phyloP scores from a whole-genome alignment of 2,113 vertebrate species.

The Illadopsis cleaveri region DNA sequence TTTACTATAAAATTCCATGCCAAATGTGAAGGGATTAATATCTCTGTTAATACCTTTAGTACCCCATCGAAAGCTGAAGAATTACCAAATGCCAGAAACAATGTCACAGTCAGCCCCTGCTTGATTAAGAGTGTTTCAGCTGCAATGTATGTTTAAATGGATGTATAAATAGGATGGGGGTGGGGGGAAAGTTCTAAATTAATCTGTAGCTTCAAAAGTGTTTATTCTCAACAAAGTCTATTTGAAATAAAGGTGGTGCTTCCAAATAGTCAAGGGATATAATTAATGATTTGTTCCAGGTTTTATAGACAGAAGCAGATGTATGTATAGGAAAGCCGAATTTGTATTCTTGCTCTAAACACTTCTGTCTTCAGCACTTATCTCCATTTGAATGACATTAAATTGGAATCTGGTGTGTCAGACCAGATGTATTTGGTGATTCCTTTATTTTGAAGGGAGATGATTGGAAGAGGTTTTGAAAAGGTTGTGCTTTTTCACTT shows the following conservation, averaged over 20 bases:
- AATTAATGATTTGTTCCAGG: neutral
- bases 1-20: neutral
- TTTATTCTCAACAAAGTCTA: neutral
- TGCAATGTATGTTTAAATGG: neutral
- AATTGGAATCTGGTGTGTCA: neutral
- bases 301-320: neutral
- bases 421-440: neutral
- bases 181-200: neutral
- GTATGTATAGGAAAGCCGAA: neutral
- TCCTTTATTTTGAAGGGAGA: neutral
- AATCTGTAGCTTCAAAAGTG: neutral
- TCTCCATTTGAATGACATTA: conserved; percentile 12
- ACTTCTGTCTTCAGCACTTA: neutral
- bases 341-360: neutral
- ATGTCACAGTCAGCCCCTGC: neutral
- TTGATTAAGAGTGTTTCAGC: neutral
- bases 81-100: neutral
- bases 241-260: neutral
- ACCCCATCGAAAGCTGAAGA: neutral
- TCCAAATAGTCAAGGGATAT: neutral
- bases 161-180: neutral
- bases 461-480: neutral
- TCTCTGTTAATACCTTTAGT: neutral
- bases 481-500: neutral
- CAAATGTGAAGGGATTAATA: neutral